Evolutionary conservation across 2,888 invertebrate species (phyloP), one percentile per base, ranked within the genome.

Genomic region (Ichneumoninae sp.): DNA sequence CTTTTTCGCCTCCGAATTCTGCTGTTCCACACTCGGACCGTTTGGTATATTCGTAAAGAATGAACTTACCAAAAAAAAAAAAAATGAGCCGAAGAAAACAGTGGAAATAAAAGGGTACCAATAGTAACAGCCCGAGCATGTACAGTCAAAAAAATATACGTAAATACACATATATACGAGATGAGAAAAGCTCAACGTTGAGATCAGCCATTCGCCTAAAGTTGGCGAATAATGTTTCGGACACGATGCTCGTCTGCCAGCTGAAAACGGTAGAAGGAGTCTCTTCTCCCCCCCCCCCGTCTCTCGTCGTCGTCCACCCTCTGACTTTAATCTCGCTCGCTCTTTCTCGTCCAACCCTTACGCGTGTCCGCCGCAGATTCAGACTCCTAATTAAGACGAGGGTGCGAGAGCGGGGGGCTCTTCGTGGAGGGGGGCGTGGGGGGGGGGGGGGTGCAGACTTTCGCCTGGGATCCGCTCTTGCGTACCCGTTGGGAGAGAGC

Each of bases 351-450:
- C 87, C 85, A 84, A 80, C 85, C 86, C 85, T 86, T 90, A 95
- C 95, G 96, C 96, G 96, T 96, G 96, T 96, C 96, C 96, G 96
- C 96, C 96, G 95, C 96, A 96, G 96, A 96, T 96, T 96, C 96
- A 96, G 96, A 96, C 96, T 96, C 96, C 96, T 96, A 96, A 96
- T 96, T 96, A 96, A 96, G 96, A 96, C 96, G 95, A 95, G 95
- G 96, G 95, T 95, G 94, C 92, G 92, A 93, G 92, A 87, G 87
- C 91, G 92, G 92, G 92, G 90, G 88, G 90, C 89, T 91, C 90
- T 52, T 79, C 33, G 75, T 62, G 72, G 50, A 72, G 65, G 75
- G n/a, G n/a, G n/a, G n/a, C n/a, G n/a, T n/a, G n/a, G 78, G 80
- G 87, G 89, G 86, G 85, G 87, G 89, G 86, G 85, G 82, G 54